These are phyloP conservation scores for Crossoptilon crossoptilon DNA, from an alignment of 2,797 vertebrate genomes.

Conservation along the genomic window DNA sequence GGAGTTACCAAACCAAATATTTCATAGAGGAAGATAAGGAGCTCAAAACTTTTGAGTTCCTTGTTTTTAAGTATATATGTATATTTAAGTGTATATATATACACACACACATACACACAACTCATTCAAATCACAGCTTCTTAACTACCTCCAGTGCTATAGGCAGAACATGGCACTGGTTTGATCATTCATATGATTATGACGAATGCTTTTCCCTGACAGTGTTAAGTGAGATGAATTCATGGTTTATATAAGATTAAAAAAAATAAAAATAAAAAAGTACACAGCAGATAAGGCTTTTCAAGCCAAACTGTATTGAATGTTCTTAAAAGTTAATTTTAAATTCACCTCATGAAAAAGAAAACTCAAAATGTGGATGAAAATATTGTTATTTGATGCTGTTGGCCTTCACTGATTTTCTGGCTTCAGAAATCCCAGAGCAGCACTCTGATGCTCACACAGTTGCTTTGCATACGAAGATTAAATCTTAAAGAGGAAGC, in stretches of 20 bases:
- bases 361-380: neutral
- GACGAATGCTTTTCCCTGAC: neutral
- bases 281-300: neutral
- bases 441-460: neutral
- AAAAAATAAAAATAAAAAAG: neutral
- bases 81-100: no score
- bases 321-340: neutral
- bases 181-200: neutral
- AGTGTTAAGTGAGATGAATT: neutral
- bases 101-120: neutral
- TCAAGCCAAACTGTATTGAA: neutral
- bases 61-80: accelerated
- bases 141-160: neutral
- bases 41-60: neutral
- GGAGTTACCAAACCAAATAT: neutral
- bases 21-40: neutral
- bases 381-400: neutral
- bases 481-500: conserved; percentile 44
- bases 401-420: neutral
- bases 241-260: neutral
- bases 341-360: neutral
- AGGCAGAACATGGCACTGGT: accelerated
- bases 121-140: neutral
- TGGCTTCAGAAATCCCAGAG: neutral
- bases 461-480: conserved; percentile 38